Evolutionary conservation across 1,140 invertebrate species (phyloP).

Genomic region (Adoxophyes honmai): DNA sequence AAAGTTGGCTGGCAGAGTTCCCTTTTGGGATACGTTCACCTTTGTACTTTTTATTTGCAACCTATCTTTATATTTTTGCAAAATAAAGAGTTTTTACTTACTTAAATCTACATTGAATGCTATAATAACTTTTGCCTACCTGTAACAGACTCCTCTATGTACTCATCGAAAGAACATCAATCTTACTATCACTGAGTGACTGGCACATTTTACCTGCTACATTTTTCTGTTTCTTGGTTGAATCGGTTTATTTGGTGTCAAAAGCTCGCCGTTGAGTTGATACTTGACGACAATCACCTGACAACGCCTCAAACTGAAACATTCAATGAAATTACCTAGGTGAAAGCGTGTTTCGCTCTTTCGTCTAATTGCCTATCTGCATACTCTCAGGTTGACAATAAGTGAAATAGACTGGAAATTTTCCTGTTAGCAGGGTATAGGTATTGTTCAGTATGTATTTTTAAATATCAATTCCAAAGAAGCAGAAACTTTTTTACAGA

Average conservation of each 20-base stretch:
- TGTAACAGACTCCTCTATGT: too few species aligned
- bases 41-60: too few species aligned
- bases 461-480: too few species aligned
- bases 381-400: background rate
- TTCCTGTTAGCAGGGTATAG: background rate
- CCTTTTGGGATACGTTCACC: too few species aligned
- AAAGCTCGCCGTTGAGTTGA: background rate
- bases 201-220: background rate
- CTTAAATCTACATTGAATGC: too few species aligned
- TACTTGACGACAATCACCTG: background rate
- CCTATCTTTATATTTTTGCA: too few species aligned
- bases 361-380: conserved; percentile 5
- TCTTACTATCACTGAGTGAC: background rate
- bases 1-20: too few species aligned
- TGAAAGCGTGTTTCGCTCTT: background rate
- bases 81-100: too few species aligned
- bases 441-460: background rate
- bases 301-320: background rate
- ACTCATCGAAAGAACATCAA: background rate
- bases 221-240: background rate
- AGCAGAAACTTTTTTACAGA: too few species aligned
- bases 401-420: background rate
- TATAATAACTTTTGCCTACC: too few species aligned
- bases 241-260: background rate
- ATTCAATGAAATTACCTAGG: background rate